Evolutionary conservation across 2,888 invertebrate species (phyloP), one percentile per base, ranked within the genome.

Genomic region (Drosophila diplacantha): DNA sequence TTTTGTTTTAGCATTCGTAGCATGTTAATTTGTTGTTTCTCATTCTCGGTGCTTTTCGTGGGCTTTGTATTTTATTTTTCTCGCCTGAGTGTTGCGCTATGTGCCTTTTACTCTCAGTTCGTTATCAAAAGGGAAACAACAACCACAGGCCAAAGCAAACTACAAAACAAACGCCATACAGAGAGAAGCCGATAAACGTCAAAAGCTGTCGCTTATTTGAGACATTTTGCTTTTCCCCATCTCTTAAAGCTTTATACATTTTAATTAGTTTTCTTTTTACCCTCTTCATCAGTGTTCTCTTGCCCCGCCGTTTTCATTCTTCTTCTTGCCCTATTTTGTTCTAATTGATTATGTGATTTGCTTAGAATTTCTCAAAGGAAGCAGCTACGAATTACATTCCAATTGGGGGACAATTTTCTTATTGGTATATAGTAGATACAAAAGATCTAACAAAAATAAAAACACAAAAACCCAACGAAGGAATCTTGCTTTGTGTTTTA

Each of bases 1-100:
- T 66, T 66, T 58, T 66, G 65, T 66, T 66, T 66, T 18, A 49
- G 51, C 51, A 66, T 66, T 66, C 58, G 52, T 52, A 67, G 61
- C 51, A 58, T 58, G 46, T 51, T 66, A 65, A 58, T 65, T 65
- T 58, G 51, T 58, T 66, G 39, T 66, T 57, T 46, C 57, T 26
- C 38, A 35, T 47, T 46, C 60, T 49, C 37, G 18, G 26, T 34
- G 24, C 34, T 41, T 24, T 35, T 22, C 43, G 18, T 43, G 32
- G 44, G n/a, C 18, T 55, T 55, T 49, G 16, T 61, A 24, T 41
- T 44, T 52, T 39, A 47, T 54, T 51, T 47, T 50, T 41, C 43
- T 57, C 50, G 38, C 20, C 26, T 24, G n/a, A 35, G 29, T 31
- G 31, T 41, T 35, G 34, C 31, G 51, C 31, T 39, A 24, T 53